Evolutionary conservation across 2,888 invertebrate genomes (phyloP), one percentile per base, ranked within the genome.

Genomic region (Torymus texanus): DNA sequence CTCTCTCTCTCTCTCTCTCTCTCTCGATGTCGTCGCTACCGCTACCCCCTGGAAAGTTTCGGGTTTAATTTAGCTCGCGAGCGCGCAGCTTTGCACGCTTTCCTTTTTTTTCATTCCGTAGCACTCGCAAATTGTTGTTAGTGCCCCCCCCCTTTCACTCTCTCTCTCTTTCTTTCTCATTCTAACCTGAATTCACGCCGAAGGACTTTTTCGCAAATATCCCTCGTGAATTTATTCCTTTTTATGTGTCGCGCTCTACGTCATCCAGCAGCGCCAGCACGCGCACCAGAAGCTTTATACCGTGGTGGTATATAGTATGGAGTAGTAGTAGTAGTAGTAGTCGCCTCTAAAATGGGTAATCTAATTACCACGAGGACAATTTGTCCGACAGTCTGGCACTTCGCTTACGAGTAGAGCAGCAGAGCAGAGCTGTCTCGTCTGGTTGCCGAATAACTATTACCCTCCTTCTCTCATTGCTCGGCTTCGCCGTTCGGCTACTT

Each of bases 401-500:
- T 81, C 84, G 68, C 71, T 66, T 73, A 68, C 80, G 65, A 67
- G 86, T 84, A 85, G 86, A 29, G 18, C 50, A 29, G 18, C 50
- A 16, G 61, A 16, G 53, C 24, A 83, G 83, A 85, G 84, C 41
- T 41, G 41, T 41, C 41, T 41, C 41, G 41, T 41, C 41, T 41
- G 41, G 8, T 86, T 85, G 74, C 73, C 68, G 79, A 75, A 70
- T 77, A 82, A 80, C 82, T 82, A 82, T 75, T 63, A 62, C 12
- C 70, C 78, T 61, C 85, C 41, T 41, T 41, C 41, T 8, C 41
- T 8, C 41, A 8, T 41, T 41, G 41, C 41, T 41, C 41, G 41
- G 41, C 21, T 21, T 41, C 41, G 41, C 8, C 41, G 41, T 41
- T 83, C 81, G 81, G 84, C 84, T 87, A 88, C 87, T 88, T 86